A percentile compares a stretch with the other conserved stretches of the same genome.
These are phyloP conservation scores for Leptopilina drosophilae DNA, from an alignment of 2,888 invertebrate genomes.

Conservation along the genomic window DNA sequence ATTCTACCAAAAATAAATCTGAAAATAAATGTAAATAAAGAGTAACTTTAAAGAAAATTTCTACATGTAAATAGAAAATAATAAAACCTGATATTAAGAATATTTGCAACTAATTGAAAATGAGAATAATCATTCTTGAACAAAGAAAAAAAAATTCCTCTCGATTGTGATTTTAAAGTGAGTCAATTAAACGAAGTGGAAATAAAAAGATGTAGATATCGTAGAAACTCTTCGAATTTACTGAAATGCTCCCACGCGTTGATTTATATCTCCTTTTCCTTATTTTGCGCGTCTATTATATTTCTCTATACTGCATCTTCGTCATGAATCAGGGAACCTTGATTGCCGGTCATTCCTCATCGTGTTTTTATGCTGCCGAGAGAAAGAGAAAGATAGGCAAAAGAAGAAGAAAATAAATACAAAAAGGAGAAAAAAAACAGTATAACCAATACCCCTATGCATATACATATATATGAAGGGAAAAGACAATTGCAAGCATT, in stretches of 20 bases:
- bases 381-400: conserved; percentile 52
- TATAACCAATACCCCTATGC: conserved; percentile 50
- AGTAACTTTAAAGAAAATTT: too few species aligned
- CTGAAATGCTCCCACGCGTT: conserved; percentile 13
- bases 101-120: too few species aligned
- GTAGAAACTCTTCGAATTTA: background rate
- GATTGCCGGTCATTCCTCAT: conserved; percentile 39
- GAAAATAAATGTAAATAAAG: too few species aligned
- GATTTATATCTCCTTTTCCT: conserved; percentile 29
- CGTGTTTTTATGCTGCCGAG: conserved; percentile 46
- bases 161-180: too few species aligned
- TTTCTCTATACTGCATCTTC: conserved; percentile 7
- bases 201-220: background rate
- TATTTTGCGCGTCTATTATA: conserved; percentile 23
- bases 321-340: conserved; percentile 35
- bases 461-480: conserved; percentile 58
- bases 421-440: background rate
- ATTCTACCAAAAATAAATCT: too few species aligned
- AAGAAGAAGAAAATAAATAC: conserved; percentile 14
- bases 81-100: too few species aligned
- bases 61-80: too few species aligned
- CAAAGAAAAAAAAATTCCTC: too few species aligned
- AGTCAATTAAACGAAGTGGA: conserved; percentile 13
- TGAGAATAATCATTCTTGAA: too few species aligned
- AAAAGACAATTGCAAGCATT: conserved; percentile 15